Base-by-base conservation (phyloP, 37 sponge, comb jelly and placozoan genomes). In the Dysidea cf. avara region DNA sequence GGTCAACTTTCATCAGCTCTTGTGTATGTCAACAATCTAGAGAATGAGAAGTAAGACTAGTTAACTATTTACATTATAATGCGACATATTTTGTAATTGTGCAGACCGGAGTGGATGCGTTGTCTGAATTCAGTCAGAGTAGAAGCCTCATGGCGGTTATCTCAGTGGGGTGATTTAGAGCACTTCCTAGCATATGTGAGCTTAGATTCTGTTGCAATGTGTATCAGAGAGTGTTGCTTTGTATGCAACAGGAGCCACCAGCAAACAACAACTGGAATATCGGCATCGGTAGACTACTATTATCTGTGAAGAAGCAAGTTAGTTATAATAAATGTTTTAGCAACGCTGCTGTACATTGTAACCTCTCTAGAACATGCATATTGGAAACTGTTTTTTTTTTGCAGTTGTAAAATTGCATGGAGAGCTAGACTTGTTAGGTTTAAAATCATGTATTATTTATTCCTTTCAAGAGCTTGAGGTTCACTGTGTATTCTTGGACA, bases 101-200 rank as follows among this genome's bases (percentile, higher is more conserved):
- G 34, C 63, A 89, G 88, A 24, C 84, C 88, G 3, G 70, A 87
- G 22, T 93, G 92, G 94, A 46, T 69, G 48, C 66, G 71, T 22
- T 32, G 50, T 7, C 43, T 93, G 31, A 93, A 89, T 76, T 31
- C 80, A 1, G 70, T 65, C 34, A 72, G 83, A 21, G 83, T 89
- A 35, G 91, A 93, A 39, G 94, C 94, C 21, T 70, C 90, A n/a
- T 88, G 90, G 90, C 72, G 79, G 36, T 65, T 93, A 4, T 87
- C 87, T 3, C 65, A 85, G 60, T 93, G 94, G 94, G 81, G 85
- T 25, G 64, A 66, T 0, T 48, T 93, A 62, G 84, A 90, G 39
- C 36, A 81, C 4, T 81, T 54, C 25, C 61, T 90, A 24, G 68
- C 64, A 32, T 29, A 61, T 36, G 89, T 88, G 22, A 54, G 61